Conservation (phyloP, 2,797 vertebrate species). For the Oreochromis grahami region DNA sequence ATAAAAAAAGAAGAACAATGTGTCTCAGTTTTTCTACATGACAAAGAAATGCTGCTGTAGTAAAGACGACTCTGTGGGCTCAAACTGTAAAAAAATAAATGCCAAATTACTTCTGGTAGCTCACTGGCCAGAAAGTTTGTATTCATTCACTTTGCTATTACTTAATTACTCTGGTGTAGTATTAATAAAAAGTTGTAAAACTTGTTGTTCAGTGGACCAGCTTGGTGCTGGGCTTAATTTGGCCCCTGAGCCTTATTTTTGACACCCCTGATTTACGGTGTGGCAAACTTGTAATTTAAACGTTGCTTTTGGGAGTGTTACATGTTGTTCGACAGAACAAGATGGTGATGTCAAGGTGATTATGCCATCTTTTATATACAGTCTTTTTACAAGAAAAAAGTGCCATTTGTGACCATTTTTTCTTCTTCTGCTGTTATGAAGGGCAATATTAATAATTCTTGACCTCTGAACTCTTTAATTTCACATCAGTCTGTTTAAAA, state of each 20-base stretch:
- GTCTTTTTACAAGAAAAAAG: neutral
- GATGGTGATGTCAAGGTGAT: rapidly evolving
- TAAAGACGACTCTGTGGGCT: neutral
- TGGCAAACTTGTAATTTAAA: rapidly evolving
- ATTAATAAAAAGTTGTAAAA: neutral
- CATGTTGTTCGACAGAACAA: neutral
- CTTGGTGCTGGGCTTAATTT: neutral
- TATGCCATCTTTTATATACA: neutral
- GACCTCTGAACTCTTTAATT: neutral
- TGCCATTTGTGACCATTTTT: neutral
- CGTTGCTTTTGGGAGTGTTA: rapidly evolving
- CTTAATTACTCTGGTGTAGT: neutral
- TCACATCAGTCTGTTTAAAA: rapidly evolving
- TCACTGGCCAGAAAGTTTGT: neutral
- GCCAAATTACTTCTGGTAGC: neutral
- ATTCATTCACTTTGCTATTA: neutral
- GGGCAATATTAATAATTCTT: neutral
- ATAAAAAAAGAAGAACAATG: neutral
- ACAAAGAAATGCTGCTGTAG: neutral
- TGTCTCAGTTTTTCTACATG: neutral
- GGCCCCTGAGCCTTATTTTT: neutral
- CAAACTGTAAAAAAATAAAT: neutral
- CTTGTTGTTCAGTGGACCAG: neutral
- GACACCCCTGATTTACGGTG: neutral
- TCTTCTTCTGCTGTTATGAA: neutral